Evolutionary conservation across 2,888 invertebrate genomes (phyloP), one percentile per base, ranked within the genome.

Genomic region (Sclerodermus sp.): DNA sequence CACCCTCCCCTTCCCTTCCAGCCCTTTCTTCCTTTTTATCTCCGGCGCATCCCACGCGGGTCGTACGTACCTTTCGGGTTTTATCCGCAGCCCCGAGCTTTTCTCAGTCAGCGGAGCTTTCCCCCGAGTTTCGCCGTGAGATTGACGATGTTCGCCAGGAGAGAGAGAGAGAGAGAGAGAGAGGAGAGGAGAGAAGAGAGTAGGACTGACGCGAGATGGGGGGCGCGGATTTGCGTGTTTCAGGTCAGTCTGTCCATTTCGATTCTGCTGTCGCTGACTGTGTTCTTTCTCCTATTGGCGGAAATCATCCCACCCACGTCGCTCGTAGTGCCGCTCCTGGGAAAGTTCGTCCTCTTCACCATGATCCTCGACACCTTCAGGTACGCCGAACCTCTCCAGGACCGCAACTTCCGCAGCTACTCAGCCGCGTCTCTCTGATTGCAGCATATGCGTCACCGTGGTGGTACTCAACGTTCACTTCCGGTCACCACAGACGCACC

Each of bases 401-500:
- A n/a, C n/a, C n/a, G n/a, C n/a, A n/a, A n/a, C n/a, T n/a, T n/a
- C n/a, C n/a, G n/a, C n/a, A n/a, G n/a, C n/a, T n/a, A n/a, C n/a
- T n/a, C n/a, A n/a, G n/a, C n/a, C n/a, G n/a, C n/a, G n/a, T n/a
- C n/a, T n/a, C n/a, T n/a, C n/a, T n/a, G n/a, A n/a, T 78, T 77
- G 48, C 84, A 91, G 91, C 81, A 94, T 95, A 81, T 92, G 93
- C 82, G 90, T 93, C 76, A 94, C 95, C 57, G 96, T 98, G 72
- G 90, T 96, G 76, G 96, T 96, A 70, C 84, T 97, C 72, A 97
- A 97, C 83, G 93, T 96, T 70, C 96, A 97, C 84, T 97, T 96
- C 84, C 91, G 98, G 52, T 96, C 95, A 64, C 96, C 97, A 60
- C 93, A 96, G 80, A 98, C 97, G 60, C 96, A 96, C 83, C 90